phyloP scores from a whole-genome alignment of 2,113 vertebrate species.

The Spea multiplicata region DNA sequence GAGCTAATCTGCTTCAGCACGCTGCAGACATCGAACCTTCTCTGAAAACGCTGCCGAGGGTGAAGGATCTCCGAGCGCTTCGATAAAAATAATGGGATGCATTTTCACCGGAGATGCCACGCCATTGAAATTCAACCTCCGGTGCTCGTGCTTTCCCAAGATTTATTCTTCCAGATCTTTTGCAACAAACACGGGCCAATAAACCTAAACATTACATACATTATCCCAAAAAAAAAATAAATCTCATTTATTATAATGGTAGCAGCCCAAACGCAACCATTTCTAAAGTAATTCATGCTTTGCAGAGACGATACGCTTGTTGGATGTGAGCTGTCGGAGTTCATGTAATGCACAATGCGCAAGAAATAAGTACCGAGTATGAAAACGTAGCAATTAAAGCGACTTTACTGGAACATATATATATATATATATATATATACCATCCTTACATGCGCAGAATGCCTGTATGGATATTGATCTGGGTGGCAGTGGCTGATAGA shows the following conservation, averaged over 20 bases:
- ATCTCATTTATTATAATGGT: constrained; percentile 26
- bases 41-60: constrained; percentile 3
- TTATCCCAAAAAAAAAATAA: constrained; percentile 32
- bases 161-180: constrained; percentile 40
- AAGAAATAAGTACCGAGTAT: too few relatives aligned
- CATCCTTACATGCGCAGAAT: too few relatives aligned
- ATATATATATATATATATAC: too few relatives aligned
- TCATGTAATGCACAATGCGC: too few relatives aligned
- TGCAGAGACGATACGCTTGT: constrained; percentile 9
- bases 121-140: constrained; percentile 41
- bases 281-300: neutral
- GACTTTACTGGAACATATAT: too few relatives aligned
- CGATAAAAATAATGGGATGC: constrained; percentile 23
- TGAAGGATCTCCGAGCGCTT: constrained; percentile 17
- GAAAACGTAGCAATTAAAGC: too few relatives aligned
- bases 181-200: constrained; percentile 9
- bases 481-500: too few relatives aligned
- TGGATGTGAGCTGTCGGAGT: neutral
- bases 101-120: constrained; percentile 24
- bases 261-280: constrained; percentile 2
- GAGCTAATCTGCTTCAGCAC: constrained; percentile 37
- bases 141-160: constrained; percentile 18
- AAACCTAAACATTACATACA: constrained; percentile 42
- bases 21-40: constrained; percentile 28
- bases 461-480: too few relatives aligned